phyloP scores from a whole-genome alignment of 2,113 vertebrate species.

The Lampris megalopsis region DNA sequence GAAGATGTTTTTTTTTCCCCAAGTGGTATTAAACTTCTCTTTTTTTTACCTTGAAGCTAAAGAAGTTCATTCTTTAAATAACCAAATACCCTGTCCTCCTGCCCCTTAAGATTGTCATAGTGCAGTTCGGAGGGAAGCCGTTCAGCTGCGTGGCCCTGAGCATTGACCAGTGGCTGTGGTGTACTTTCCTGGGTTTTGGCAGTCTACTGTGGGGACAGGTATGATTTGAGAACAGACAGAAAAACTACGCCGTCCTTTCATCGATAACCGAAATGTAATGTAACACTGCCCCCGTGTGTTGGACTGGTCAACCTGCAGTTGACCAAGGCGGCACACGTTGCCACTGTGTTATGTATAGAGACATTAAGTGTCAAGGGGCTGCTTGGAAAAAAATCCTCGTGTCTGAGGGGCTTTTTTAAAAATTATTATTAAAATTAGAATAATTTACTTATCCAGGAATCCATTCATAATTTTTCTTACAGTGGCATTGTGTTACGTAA shows the following conservation, averaged over 20 bases:
- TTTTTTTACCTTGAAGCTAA: constrained; percentile 7
- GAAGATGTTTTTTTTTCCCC: not conserved
- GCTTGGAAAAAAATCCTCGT: too few species aligned
- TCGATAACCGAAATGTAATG: not conserved
- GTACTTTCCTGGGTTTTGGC: constrained; percentile 95
- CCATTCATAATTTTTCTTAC: too few species aligned
- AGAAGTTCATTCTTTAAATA: not conserved
- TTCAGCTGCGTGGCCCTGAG: constrained; percentile 95
- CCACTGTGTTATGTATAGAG: too few species aligned
- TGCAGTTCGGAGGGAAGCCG: constrained; percentile 98
- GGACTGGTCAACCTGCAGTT: not conserved
- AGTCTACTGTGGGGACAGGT: constrained; percentile 99
- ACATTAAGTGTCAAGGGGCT: too few species aligned
- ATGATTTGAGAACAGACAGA: constrained; percentile 42
- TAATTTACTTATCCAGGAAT: too few species aligned
- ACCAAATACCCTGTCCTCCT: constrained; percentile 1
- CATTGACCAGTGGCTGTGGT: constrained; percentile 98
- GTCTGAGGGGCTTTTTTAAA: too few species aligned
- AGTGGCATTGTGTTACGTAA: too few species aligned
- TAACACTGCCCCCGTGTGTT: constrained; percentile 76
- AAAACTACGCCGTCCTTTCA: constrained; percentile 7
- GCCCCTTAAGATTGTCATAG: constrained; percentile 89
- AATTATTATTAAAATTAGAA: too few species aligned
- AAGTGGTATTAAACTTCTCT: not conserved
- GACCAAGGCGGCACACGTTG: too few species aligned